A percentile compares a stretch with the other conserved stretches of the same genome.
Evolutionary conservation across 2,113 vertebrate genomes (phyloP).

Genomic region (Danionella cerebrum): DNA sequence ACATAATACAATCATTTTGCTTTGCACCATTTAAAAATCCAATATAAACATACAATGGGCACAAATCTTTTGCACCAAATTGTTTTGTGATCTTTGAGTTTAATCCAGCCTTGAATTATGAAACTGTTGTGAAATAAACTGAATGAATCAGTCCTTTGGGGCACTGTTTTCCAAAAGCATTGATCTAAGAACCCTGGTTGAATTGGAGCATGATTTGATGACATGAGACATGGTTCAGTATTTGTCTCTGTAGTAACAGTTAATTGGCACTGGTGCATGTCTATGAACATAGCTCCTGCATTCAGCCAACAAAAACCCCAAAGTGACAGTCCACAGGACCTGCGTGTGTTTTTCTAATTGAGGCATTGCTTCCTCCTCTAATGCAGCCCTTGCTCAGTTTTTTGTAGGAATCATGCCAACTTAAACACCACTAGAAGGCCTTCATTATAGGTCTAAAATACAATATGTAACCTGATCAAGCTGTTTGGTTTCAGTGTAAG

Average conservation of each 20-base stretch:
- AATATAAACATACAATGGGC: too few relatives aligned
- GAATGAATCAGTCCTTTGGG: too few relatives aligned
- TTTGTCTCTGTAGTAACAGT: slow-evolving; percentile 58
- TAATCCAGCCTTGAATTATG: too few relatives aligned
- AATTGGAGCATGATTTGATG: slow-evolving; percentile 56
- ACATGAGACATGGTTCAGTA: slow-evolving; percentile 47
- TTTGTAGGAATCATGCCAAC: neutral
- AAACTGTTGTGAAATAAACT: too few relatives aligned
- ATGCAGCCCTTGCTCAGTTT: slow-evolving; percentile 15
- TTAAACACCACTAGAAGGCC: neutral
- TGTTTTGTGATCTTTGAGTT: too few relatives aligned
- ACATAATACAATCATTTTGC: too few relatives aligned
- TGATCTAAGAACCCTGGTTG: slow-evolving; percentile 48
- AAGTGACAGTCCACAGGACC: slow-evolving; percentile 31
- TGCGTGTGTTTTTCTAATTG: neutral
- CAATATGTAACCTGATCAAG: neutral
- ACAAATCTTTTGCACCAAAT: slow-evolving; percentile 30
- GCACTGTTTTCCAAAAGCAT: too few relatives aligned
- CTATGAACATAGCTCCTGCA: slow-evolving; percentile 51
- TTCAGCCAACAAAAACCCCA: slow-evolving; percentile 40
- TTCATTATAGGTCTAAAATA: neutral
- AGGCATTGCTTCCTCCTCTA: slow-evolving; percentile 31
- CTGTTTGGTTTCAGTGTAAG: neutral
- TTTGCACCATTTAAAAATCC: too few relatives aligned
- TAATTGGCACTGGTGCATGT: slow-evolving; percentile 54